Evolutionary conservation across 2,797 vertebrate genomes (phyloP).

Genomic region (Gallinago solitaria): DNA sequence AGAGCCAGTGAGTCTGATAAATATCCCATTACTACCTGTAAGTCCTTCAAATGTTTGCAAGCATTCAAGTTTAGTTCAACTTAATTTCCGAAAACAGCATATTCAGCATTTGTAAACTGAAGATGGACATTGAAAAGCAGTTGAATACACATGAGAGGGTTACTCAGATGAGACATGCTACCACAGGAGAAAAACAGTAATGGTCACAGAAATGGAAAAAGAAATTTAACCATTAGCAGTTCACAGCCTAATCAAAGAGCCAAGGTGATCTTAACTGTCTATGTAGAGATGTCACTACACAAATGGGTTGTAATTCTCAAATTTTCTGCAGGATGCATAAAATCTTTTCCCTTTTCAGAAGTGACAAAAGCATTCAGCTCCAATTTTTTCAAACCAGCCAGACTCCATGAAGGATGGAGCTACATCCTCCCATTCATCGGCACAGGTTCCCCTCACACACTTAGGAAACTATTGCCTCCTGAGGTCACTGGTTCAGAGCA

Average conservation of each 20-base stretch:
- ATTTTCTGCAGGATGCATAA: neutral
- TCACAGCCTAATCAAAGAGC: neutral
- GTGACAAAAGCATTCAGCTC: neutral
- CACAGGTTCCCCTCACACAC: neutral
- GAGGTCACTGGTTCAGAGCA: neutral
- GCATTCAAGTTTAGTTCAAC: neutral
- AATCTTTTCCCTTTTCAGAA: neutral
- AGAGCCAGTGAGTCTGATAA: neutral
- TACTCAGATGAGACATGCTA: neutral
- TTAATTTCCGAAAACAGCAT: neutral
- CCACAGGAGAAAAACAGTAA: neutral
- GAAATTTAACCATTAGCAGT: neutral
- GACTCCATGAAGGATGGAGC: neutral
- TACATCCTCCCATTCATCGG: neutral
- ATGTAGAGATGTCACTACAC: neutral
- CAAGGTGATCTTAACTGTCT: neutral
- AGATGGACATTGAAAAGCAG: neutral
- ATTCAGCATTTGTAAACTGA: neutral
- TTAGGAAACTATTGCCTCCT: neutral
- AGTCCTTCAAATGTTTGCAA: neutral
- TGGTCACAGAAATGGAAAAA: neutral
- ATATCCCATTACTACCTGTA: neutral
- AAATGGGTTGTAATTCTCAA: neutral
- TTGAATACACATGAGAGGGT: neutral
- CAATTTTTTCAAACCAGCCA: neutral